Evolutionary conservation across 1,140 invertebrate species (phyloP), one percentile per base, ranked within the genome.

Genomic region (Pseudomyrmex flavicornis): DNA sequence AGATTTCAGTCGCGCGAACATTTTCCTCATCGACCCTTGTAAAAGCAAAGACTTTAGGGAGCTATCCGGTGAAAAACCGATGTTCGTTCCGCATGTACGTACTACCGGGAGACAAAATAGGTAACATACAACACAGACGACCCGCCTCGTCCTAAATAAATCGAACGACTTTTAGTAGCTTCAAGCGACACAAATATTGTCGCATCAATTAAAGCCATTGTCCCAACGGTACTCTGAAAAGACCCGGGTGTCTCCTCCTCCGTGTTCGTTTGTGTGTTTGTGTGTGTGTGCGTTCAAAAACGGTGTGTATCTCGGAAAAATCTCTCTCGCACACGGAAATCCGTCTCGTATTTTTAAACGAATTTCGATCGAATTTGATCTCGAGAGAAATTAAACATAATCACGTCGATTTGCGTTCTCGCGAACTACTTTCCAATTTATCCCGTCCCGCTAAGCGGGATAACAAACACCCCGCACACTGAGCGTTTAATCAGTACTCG

Each of bases 111-210:
- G 85, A 88, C 86, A 88, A 88, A 87, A 74, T 88, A 83, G 70
- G 35, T 75, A 88, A 35, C 75, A 65, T 83, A 69, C 79, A 56
- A 56, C 75, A 83, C 73, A 83, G 46, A 74, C 56, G 69, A 63
- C 69, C 87, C 75, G 66, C 62, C 76, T 86, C 56, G 84, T 92
- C 91, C 92, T 93, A 92, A 93, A 91, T 91, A 93, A 91, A 93
- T 90, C 88, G 84, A 83, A 54, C 85, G 85, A 91, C 91, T 92
- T 89, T 92, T 88, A 89, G 90, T 80, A 80, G 46, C 35, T 20
- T 61, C n/a, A 12, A 66, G 82, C 86, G 88, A 87, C 79, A 84
- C 92, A 92, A 93, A 93, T 93, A 93, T 93, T 93, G 91, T 93
- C 92, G 87, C 89, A 91, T 92, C 91, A 92, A 93, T 93, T 93